Evolutionary conservation across 2,888 invertebrate species (phyloP).

Genomic region (Trisateles emortualis): DNA sequence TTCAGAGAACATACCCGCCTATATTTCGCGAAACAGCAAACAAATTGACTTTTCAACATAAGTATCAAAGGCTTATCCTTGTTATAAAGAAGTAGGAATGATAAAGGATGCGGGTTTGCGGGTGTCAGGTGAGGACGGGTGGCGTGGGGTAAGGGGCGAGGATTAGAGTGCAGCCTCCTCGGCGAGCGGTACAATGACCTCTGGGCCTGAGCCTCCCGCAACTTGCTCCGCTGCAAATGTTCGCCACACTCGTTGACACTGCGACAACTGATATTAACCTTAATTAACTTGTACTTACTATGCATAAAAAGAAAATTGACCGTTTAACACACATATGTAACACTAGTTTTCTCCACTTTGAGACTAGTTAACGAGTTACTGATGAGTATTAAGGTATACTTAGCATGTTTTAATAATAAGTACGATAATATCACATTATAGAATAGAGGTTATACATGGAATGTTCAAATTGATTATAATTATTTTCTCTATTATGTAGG

Average conservation of each 20-base stretch:
- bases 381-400: too few species aligned
- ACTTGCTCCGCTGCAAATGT: constrained; percentile 66
- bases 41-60: neutral
- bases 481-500: too few species aligned
- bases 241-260: constrained; percentile 65
- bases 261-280: constrained; percentile 51
- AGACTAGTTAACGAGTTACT: neutral
- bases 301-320: constrained; percentile 28
- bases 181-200: constrained; percentile 76
- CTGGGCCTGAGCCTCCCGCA: constrained; percentile 69
- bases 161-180: constrained; percentile 73
- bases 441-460: too few species aligned
- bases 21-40: neutral
- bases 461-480: too few species aligned
- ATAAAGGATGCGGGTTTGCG: constrained; percentile 63
- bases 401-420: too few species aligned
- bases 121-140: constrained; percentile 43
- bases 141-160: constrained; percentile 58
- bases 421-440: too few species aligned
- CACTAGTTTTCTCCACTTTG: neutral
- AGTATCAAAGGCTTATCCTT: constrained; percentile 9
- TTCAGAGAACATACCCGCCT: too few species aligned
- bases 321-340: constrained; percentile 5
- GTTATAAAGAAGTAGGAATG: constrained; percentile 44
- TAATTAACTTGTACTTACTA: constrained; percentile 54